These are phyloP conservation scores for Epinephelus moara DNA, from an alignment of 2,113 vertebrate species.

Conservation along the genomic window DNA sequence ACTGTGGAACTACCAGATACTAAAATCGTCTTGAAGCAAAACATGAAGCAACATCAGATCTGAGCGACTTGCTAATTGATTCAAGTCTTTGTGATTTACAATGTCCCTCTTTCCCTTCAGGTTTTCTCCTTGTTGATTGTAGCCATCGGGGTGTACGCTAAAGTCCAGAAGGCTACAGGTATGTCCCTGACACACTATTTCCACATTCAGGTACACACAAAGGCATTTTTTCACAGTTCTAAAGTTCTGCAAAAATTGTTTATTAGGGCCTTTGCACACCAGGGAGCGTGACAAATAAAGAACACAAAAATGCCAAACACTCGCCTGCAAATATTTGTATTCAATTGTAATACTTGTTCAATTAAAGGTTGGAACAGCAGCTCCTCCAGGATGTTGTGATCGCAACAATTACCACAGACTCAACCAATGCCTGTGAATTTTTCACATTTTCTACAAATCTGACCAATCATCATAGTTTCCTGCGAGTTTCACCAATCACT, in stretches of 20 bases:
- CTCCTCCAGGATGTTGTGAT: too few relatives aligned
- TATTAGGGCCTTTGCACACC: too few relatives aligned
- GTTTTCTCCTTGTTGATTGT: slow-evolving; percentile 85
- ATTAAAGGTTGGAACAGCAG: too few relatives aligned
- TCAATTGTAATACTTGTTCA: too few relatives aligned
- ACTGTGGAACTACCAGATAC: neutral
- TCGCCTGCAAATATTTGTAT: too few relatives aligned
- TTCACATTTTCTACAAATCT: too few relatives aligned
- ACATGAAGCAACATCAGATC: neutral
- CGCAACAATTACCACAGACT: too few relatives aligned
- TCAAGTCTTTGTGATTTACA: neutral
- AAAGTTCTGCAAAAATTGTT: neutral
- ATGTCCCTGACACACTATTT: neutral
- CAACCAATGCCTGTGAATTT: too few relatives aligned
- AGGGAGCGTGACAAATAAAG: too few relatives aligned
- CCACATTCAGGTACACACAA: neutral
- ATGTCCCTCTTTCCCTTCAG: slow-evolving; percentile 45
- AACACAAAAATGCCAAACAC: too few relatives aligned
- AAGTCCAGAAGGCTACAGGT: slow-evolving; percentile 86
- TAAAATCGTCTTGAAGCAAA: neutral
- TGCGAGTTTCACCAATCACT: too few relatives aligned
- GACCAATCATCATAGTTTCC: too few relatives aligned
- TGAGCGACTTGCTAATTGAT: neutral
- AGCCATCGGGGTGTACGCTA: slow-evolving; percentile 84
- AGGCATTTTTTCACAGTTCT: neutral